phyloP scores from a whole-genome alignment of 2,888 invertebrate species.

The Caenorhabditis wallacei region DNA sequence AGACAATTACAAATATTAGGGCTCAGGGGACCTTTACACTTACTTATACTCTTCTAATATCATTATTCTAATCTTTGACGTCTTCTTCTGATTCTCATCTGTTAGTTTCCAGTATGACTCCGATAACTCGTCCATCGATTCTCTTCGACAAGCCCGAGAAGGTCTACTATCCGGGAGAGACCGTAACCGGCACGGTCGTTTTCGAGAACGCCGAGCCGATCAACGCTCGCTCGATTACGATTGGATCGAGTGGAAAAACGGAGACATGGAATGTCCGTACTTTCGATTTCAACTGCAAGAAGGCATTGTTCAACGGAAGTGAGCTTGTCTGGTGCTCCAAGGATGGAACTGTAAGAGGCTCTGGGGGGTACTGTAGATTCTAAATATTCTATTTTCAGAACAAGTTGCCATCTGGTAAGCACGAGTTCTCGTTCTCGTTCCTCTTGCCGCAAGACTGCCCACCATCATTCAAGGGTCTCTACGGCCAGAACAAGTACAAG shows the following conservation, averaged over 20 bases:
- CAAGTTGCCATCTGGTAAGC: not conserved
- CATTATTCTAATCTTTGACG: no score
- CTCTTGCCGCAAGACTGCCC: not conserved
- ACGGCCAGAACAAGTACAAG: constrained; percentile 1
- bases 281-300: not conserved
- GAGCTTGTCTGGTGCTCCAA: not conserved
- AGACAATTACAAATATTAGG: no score
- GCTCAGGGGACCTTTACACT: no score
- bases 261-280: not conserved
- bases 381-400: not conserved
- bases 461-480: constrained; percentile 1
- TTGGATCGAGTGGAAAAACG: not conserved
- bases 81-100: no score
- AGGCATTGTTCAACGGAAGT: not conserved
- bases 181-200: not conserved
- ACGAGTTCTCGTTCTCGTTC: constrained; percentile 7
- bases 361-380: not conserved
- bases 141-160: not conserved
- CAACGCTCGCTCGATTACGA: not conserved
- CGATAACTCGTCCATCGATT: not conserved
- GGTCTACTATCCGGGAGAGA: not conserved
- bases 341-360: not conserved
- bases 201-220: not conserved
- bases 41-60: no score
- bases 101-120: not conserved